Evolutionary conservation across 2,113 vertebrate species (phyloP), one percentile per base, ranked within the genome.

Genomic region (Nansenia antarctica): DNA sequence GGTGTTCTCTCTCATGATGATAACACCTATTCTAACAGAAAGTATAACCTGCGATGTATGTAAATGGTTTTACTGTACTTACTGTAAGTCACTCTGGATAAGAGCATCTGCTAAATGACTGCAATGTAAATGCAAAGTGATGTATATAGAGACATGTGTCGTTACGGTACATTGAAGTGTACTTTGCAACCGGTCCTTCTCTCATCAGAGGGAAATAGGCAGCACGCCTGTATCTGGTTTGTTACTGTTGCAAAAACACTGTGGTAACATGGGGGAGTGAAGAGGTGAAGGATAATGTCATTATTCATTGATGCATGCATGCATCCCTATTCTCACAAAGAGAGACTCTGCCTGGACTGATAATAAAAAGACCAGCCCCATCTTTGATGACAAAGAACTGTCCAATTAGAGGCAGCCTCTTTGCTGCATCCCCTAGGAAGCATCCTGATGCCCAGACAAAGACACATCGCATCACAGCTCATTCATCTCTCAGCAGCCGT

Each of bases 301-400:
- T 85, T 84, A 84, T 81, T 87, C 82, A 79, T 54, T 24, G 3
- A 22, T 67, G 79, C 85, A n/a, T n/a, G n/a, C n/a, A n/a, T n/a
- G n/a, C 87, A 77, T 67, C 71, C 34, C 66, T 80, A 54, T 77
- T 82, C 75, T 76, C 79, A 80, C 39, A 5, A 54, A 0, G 8
- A 0, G 8, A 42, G 52, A 31, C 70, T 77, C 76, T 82, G 76
- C 63, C 64, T 72, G 60, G 80, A 70, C 65, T 84, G 78, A 83
- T 85, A 86, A 86, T 86, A 78, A 82, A 72, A n/a, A 9, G 22
- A 15, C 62, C 35, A 74, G 73, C 67, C n/a, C 69, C 70, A 76
- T 84, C 71, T 78, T 78, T 67, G 59, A 37, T 37, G 53, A 39
- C 55, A 58, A 30, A 58, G 30, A 31, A 2, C 18, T 15, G 71